A percentile compares a stretch with the other conserved stretches of the same genome.
phyloP scores from a whole-genome alignment of 1,140 invertebrate genomes.

The Triops longicaudatus region DNA sequence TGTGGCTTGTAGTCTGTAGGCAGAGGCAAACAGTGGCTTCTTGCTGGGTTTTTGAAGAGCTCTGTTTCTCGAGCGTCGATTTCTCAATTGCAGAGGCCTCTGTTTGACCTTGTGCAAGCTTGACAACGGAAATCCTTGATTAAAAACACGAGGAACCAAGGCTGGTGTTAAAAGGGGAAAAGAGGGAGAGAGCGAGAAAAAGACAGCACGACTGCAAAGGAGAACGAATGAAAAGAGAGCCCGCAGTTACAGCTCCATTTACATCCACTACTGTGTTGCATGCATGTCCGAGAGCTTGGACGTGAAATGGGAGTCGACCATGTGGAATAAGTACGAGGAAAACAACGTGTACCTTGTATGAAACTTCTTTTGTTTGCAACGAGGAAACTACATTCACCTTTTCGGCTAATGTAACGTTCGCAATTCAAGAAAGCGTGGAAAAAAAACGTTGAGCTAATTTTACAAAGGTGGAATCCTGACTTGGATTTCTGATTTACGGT shows the following conservation, averaged over 20 bases:
- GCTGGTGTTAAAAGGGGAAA: background rate
- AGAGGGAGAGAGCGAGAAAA: background rate
- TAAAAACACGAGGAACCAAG: background rate
- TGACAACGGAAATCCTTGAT: conserved; percentile 15
- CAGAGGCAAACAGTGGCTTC: background rate
- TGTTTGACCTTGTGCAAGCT: background rate
- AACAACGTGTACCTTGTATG: background rate
- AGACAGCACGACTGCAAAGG: background rate
- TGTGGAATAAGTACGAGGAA: background rate
- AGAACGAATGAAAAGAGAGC: background rate
- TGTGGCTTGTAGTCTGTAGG: background rate
- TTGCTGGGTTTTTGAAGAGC: background rate
- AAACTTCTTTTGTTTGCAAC: background rate
- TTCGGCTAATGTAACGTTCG: background rate
- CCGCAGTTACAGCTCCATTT: conserved; percentile 11
- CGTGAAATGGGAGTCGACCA: background rate
- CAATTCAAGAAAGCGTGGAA: background rate
- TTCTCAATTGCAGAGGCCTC: background rate
- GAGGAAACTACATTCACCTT: background rate
- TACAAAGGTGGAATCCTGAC: too few relatives aligned
- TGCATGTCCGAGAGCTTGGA: background rate
- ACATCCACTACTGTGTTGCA: conserved; percentile 4
- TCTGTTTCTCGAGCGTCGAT: too few relatives aligned
- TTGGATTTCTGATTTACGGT: too few relatives aligned
- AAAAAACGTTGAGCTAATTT: background rate